Base-by-base conservation (phyloP, 92 coral and sea anemone species). In the Plumapathes pennacea region DNA sequence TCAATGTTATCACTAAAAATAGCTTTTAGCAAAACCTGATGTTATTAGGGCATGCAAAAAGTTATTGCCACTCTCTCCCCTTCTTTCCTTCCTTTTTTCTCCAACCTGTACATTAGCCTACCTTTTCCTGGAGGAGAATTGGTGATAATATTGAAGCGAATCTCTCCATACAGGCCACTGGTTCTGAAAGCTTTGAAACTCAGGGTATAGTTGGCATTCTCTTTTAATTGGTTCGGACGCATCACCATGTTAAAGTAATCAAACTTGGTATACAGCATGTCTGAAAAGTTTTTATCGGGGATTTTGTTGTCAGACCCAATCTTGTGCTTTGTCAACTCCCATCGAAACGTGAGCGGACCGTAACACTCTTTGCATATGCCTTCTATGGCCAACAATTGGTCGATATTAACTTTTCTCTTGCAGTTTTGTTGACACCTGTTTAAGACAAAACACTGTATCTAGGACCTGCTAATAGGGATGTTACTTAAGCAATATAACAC, bases 81-180 rank as follows among this genome's bases (percentile, higher is more conserved):
- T n/a, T n/a, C n/a, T n/a, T n/a, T n/a, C n/a, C n/a, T n/a, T n/a
- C n/a, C n/a, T n/a, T n/a, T n/a, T n/a, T n/a, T n/a, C n/a, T n/a
- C n/a, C n/a, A n/a, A n/a, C n/a, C n/a, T n/a, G n/a, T 19, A 7
- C 13, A 27, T 14, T 18, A 8, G 19, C 74, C 59, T 69, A 90
- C 97, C 97, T 22, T 78, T 75, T 18, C 44, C 64, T 0, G 97
- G 97, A 5, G 87, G 85, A 13, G 72, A 46, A 54, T 87, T 83
- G 3, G 95, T 84, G 12, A 36, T 15, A 34, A 90, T 52, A 10
- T 77, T 51, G 7, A 65, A 72, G 4, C 70, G 32, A 21, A 44
- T 55, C 54, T 90, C 96, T 4, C 97, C 97, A 76, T 40, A 82
- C 32, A 62, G 74, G 0, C 67, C 63, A n/a, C 76, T 33, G 7